Evolutionary conservation across 2,797 vertebrate species (phyloP), one percentile per base, ranked within the genome.

Genomic region (Crocidura indochinensis): DNA sequence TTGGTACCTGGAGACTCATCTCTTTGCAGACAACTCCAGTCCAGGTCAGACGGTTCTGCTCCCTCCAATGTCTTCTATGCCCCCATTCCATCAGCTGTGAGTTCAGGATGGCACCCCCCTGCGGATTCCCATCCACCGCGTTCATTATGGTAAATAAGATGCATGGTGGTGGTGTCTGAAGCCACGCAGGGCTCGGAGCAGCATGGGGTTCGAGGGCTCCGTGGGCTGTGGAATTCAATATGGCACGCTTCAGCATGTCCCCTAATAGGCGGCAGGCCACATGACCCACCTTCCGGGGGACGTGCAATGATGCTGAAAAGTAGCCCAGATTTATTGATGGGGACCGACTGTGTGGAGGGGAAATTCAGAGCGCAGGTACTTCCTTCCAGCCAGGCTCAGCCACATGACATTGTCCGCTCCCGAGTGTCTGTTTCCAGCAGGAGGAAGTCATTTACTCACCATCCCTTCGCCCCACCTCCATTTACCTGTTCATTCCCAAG

Each of bases 311-410:
- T 92, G 96, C 97, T 95, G 94, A 97, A 97, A 96, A 96, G 96
- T 90, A 94, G 95, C 94, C 94, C 97, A 96, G 96, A 96, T 97
- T 97, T 96, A 96, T 97, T 96, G 96, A 96, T 19, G 82, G 84
- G 91, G 91, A 90, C 56, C 69, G 67, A 69, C 64, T 4, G 1
- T 53, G n/a, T 78, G 19, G 46, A 14, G 82, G 71, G 53, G 51
- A 15, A 51, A 8, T 51, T 51, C 51, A 2, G 51, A 8, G 10
- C 51, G 14, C 51, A 51, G 10, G 14, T 38, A 38, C 38, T 38
- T 38, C 38, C 38, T 38, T 38, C 38, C 38, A 38, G 38, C 38
- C 38, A 38, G 38, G 38, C 38, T 38, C 38, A 38, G 2, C 38
- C 38, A 38, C 38, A 38, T 38, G 38, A 38, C 38, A 2, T 38